Evolutionary conservation across 2,888 invertebrate genomes (phyloP).

Genomic region (Nemoura dubitans): DNA sequence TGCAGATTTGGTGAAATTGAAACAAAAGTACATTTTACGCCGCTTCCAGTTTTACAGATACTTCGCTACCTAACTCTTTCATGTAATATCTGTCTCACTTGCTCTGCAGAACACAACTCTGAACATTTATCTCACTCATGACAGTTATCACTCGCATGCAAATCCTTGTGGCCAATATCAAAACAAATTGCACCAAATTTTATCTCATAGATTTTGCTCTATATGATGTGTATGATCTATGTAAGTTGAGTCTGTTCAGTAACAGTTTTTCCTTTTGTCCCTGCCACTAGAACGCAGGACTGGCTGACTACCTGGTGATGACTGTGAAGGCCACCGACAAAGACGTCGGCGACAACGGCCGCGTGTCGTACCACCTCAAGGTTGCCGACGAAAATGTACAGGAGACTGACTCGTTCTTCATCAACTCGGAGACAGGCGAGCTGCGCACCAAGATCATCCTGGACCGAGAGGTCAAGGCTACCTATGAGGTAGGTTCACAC

Average conservation of each 20-base stretch:
- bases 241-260: background rate
- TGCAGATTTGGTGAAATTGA: too few relatives aligned
- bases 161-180: too few relatives aligned
- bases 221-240: too few relatives aligned
- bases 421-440: conserved; percentile 82
- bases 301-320: conserved; percentile 79
- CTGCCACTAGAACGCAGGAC: conserved; percentile 71
- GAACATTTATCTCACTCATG: too few relatives aligned
- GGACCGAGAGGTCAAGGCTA: conserved; percentile 77
- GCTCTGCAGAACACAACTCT: too few relatives aligned
- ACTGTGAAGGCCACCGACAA: conserved; percentile 84
- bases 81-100: too few relatives aligned
- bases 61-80: too few relatives aligned
- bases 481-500: conserved; percentile 65
- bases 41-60: too few relatives aligned
- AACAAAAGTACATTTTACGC: too few relatives aligned
- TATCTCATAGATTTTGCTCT: too few relatives aligned
- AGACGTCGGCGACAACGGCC: conserved; percentile 85
- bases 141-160: too few relatives aligned
- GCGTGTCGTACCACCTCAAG: conserved; percentile 84
- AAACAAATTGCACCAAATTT: too few relatives aligned
- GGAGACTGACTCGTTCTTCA: conserved; percentile 83
- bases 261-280: background rate
- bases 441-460: conserved; percentile 80
- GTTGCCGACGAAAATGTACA: conserved; percentile 78